Evolutionary conservation across 2,113 vertebrate genomes (phyloP), one percentile per base, ranked within the genome.

Genomic region (Numenius arquata): DNA sequence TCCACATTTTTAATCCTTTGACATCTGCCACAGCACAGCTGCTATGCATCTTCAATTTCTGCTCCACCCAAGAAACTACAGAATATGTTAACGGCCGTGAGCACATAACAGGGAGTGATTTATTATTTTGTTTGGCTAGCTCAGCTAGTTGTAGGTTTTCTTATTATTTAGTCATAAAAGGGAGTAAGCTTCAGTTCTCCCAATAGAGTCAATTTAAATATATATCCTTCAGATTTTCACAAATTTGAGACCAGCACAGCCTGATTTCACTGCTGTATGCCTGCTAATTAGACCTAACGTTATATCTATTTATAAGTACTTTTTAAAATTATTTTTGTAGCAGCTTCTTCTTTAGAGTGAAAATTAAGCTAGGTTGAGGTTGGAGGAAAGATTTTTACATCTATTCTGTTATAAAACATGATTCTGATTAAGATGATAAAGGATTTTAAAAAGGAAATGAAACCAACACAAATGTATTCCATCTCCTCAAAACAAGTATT

Each of bases 361-460:
- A 74, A 89, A 73, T 62, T 58, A 58, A 58, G 53, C 18, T 45
- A 65, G 27, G 12, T 4, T 78, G 61, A 92, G 34, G 56, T 47
- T 72, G 56, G 34, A 90, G 68, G 73, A 89, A 62, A 82, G 66
- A 25, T 32, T 58, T 8, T 40, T 70, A 27, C 27, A 61, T 45
- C 30, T 79, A 32, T 58, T 45, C 74, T 92, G 68, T 95, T 95
- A 97, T 8, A 92, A 91, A 97, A 95, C 12, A 79, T 0, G 3
- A 75, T 47, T 70, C 77, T 55, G 70, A 88, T 73, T 50, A 56
- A 72, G 61, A 91, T 19, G 56, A 63, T 52, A 88, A 79, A 97
- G 88, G 89, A 97, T 96, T 93, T 93, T 80, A 73, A 67, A 65
- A 88, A 96, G 97, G 97, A 98, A 98, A 98, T 97, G 15, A 97